Base-by-base conservation (phyloP, 2,888 invertebrate species). In the Peribatodes rhomboidaria region DNA sequence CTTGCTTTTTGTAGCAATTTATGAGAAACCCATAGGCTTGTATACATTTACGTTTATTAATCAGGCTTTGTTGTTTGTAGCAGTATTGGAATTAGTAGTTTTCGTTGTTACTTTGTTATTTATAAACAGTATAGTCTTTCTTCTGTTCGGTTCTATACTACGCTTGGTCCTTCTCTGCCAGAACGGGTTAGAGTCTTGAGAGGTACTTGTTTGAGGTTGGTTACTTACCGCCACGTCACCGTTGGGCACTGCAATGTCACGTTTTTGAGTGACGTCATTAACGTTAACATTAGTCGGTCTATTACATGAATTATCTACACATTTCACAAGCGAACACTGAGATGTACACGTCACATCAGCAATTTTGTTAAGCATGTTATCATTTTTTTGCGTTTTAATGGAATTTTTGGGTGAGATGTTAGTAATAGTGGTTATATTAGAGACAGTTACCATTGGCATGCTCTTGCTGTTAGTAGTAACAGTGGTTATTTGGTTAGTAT, bases 391-490 rank as follows among this genome's bases (percentile, higher is more conserved):
- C 88, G 87, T 79, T 86, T 90, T 90, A 86, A 90, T 87, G 88
- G 92, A 90, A 87, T 85, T 89, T 81, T 92, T 92, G 76, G 92
- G 90, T 85, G 93, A 92, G 77, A 91, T 90, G 84, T 92, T 93
- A 92, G 93, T 90, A 81, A 90, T 93, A 79, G 93, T 93, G 79
- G 89, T 92, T 80, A 94, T 94, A 83, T 94, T 93, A 89, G 93
- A 93, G 80, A 94, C 94, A 88, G 92, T 93, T 93, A 94, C 93
- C 93, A 90, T 91, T 81, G 93, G 89, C 90, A 92, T 93, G 91
- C 90, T 87, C 80, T 89, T 89, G 86, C 79, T 83, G 85, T 89
- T 92, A 90, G 88, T 81, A 75, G 85, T 74, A 67, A 83, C 79
- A 73, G 85, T 88, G 85, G 83, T 80, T 76, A 72, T 77, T 76